phyloP scores from a whole-genome alignment of 2,113 vertebrate genomes.

The Proterorhinus semilunaris region DNA sequence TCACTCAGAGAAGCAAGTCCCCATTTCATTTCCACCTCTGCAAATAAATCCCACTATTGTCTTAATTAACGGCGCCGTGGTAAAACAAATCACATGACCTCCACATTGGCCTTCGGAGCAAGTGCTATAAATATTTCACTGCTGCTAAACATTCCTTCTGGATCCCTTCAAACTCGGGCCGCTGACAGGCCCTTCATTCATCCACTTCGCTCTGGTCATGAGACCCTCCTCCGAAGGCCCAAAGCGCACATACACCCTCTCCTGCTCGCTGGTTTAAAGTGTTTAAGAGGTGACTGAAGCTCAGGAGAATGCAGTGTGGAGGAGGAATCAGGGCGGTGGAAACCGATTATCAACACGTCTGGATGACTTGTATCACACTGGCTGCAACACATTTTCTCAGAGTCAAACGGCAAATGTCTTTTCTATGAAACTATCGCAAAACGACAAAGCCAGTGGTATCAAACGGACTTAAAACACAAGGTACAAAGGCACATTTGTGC shows the following conservation, averaged over 20 bases:
- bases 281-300: background rate
- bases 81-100: background rate
- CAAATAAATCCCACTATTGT: too few species aligned
- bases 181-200: background rate
- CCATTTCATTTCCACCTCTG: too few species aligned
- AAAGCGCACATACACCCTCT: background rate
- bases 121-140: background rate
- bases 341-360: too few species aligned
- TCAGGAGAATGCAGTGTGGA: background rate
- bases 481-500: too few species aligned
- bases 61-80: too few species aligned
- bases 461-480: too few species aligned
- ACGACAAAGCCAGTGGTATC: too few species aligned
- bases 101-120: background rate
- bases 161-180: slow-evolving; percentile 4
- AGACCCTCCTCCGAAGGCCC: background rate
- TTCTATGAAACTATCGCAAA: too few species aligned
- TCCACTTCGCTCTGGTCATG: background rate
- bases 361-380: too few species aligned
- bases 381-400: too few species aligned
- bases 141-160: background rate
- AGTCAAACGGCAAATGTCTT: too few species aligned
- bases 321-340: background rate
- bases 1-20: too few species aligned
- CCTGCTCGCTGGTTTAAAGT: background rate